Base-by-base conservation (phyloP, 2,113 vertebrate genomes). In the Cheirogaleus medius region DNA sequence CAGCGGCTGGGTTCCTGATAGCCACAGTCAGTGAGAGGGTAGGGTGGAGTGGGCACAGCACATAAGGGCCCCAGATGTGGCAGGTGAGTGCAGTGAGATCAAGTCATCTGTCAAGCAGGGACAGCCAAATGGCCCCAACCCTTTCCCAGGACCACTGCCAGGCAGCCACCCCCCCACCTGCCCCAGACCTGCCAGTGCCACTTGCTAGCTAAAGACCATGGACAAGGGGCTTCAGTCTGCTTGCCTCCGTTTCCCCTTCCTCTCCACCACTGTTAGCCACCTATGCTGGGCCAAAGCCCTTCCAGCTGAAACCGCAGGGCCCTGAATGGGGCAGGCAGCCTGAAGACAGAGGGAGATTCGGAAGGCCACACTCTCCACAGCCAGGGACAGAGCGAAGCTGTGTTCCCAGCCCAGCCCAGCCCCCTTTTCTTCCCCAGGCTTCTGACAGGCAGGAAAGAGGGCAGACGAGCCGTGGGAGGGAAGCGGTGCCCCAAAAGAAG, bases 221-320 rank as follows among this genome's bases (percentile, higher is more conserved):
- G 52, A 34, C 10, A 25, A 87, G 39, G 74, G 8, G 2, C 9
- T 44, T 66, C 63, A 3, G 11, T 15, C n/a, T 56, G 76, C 80
- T 81, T 71, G 68, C 89, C 71, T 93, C 68, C 10, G 52, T 78
- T 80, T 91, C 82, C 34, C 68, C 44, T 80, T 93, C 85, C 76
- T 91, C 42, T 76, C 74, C 49, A 69, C 17, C 13, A 13, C 42
- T 73, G n/a, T 47, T n/a, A 87, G 8, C 17, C 29, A 37, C 49
- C 52, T 60, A 34, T 71, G 44, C 14, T 56, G 37, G 39, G 15
- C 34, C 63, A 34, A 78, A 64, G 34, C n/a, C 21, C 42, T 64
- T 77, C 54, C 69, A n/a, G 29, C 32, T 25, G 12, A 66, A 64
- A 69, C 58, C 2, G 3, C 42, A 13, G 39, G 27, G 73, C 27